A percentile compares a stretch with the other conserved stretches of the same genome.
phyloP scores from a whole-genome alignment of 1,140 invertebrate genomes.

The Metopolophium dirhodum region DNA sequence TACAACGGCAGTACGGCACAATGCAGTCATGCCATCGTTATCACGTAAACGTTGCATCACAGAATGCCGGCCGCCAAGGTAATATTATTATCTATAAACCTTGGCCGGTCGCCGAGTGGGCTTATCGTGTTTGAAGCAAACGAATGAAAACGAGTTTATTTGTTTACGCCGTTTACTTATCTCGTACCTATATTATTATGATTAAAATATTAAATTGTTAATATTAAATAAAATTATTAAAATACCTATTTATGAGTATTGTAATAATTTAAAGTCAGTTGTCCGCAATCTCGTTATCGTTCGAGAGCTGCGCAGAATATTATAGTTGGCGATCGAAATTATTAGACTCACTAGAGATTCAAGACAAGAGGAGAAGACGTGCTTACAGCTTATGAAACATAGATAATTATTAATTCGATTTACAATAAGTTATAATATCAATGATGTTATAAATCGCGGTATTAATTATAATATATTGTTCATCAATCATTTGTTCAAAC shows the following conservation, averaged over 20 bases:
- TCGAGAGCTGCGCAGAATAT: not conserved
- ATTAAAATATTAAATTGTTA: too few relatives aligned
- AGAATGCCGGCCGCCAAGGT: too few relatives aligned
- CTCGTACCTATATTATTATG: not conserved
- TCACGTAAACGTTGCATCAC: not conserved
- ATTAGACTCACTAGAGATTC: not conserved
- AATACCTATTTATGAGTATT: not conserved
- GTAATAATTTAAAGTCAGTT: not conserved
- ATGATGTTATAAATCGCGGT: not conserved
- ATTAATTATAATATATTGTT: not conserved
- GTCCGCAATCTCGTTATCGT: not conserved
- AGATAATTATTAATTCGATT: too few relatives aligned
- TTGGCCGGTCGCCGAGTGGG: not conserved
- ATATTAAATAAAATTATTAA: too few relatives aligned
- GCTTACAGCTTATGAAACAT: too few relatives aligned
- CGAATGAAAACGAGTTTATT: not conserved
- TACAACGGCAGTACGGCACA: too few relatives aligned
- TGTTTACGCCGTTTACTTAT: not conserved
- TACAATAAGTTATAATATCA: not conserved
- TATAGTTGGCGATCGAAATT: not conserved
- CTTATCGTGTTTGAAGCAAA: not conserved
- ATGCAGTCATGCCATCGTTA: not conserved
- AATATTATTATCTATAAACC: too few relatives aligned
- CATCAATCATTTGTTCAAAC: too few relatives aligned
- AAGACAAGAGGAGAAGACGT: too few relatives aligned